A percentile compares a stretch with the other conserved stretches of the same genome.
Conservation (phyloP, 2,113 vertebrate species). For the Burhinus oedicnemus region DNA sequence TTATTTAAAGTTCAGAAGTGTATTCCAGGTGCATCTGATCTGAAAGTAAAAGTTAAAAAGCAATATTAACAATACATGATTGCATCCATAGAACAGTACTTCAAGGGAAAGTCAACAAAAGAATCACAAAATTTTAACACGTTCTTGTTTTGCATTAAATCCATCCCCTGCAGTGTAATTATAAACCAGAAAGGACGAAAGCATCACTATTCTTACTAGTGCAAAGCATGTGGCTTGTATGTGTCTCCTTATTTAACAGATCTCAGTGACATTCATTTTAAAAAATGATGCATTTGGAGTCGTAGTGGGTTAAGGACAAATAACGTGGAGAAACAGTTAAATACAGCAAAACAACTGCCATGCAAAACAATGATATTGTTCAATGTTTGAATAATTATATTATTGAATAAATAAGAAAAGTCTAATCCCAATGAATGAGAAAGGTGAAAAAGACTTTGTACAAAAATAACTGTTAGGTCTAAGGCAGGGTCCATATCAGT, state of each 20-base stretch:
- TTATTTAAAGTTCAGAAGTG: neutral
- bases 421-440: neutral
- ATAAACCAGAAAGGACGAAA: neutral
- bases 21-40: neutral
- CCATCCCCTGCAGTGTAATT: neutral
- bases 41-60: neutral
- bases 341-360: neutral
- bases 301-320: neutral
- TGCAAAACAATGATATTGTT: neutral
- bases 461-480: neutral
- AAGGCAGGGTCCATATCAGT: neutral
- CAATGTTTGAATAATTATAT: neutral
- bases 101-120: neutral
- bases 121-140: neutral
- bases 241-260: neutral
- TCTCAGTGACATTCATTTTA: neutral
- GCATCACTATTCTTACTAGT: neutral
- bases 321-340: neutral
- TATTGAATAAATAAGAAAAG: neutral
- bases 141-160: neutral
- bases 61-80: neutral
- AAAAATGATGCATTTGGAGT: neutral
- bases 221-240: neutral
- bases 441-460: neutral
- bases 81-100: neutral